Percentiles rank a stretch among this genome's conserved stretches.
phyloP scores from a whole-genome alignment of 2,888 invertebrate genomes.

The Linnaemya vulpina region DNA sequence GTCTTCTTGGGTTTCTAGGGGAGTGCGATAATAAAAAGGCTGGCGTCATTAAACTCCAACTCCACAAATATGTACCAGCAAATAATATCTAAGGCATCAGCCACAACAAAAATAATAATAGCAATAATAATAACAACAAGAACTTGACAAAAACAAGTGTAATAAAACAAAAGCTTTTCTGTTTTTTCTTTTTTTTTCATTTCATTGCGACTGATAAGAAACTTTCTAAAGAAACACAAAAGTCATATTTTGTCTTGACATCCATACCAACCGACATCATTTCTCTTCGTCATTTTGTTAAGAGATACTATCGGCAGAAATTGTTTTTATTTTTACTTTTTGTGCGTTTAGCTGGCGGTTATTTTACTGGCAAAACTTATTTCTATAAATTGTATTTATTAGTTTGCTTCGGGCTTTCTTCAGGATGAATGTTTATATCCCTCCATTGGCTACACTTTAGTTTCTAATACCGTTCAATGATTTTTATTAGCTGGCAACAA shows the following conservation, averaged over 20 bases:
- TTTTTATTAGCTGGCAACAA: conserved; percentile 72
- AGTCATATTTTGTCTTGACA: conserved; percentile 49
- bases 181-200: conserved; percentile 9
- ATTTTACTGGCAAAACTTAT: conserved; percentile 39
- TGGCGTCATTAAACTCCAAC: conserved; percentile 53
- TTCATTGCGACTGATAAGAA: conserved; percentile 59
- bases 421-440: conserved; percentile 38
- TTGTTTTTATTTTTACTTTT: conserved; percentile 34
- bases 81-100: conserved; percentile 56
- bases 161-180: conserved; percentile 73
- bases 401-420: conserved; percentile 43
- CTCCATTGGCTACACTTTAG: conserved; percentile 65
- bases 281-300: conserved; percentile 53
- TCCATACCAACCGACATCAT: not conserved
- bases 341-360: conserved; percentile 47
- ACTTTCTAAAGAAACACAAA: conserved; percentile 53
- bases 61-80: conserved; percentile 47
- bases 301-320: conserved; percentile 67
- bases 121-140: conserved; percentile 55
- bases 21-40: conserved; percentile 49
- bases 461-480: conserved; percentile 64
- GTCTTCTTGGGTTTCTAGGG: conserved; percentile 25
- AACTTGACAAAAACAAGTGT: conserved; percentile 71
- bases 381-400: conserved; percentile 36
- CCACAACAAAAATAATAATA: conserved; percentile 40